These are phyloP conservation scores for Eudemis profundana DNA, from an alignment of 2,888 invertebrate genomes.

Conservation along the genomic window DNA sequence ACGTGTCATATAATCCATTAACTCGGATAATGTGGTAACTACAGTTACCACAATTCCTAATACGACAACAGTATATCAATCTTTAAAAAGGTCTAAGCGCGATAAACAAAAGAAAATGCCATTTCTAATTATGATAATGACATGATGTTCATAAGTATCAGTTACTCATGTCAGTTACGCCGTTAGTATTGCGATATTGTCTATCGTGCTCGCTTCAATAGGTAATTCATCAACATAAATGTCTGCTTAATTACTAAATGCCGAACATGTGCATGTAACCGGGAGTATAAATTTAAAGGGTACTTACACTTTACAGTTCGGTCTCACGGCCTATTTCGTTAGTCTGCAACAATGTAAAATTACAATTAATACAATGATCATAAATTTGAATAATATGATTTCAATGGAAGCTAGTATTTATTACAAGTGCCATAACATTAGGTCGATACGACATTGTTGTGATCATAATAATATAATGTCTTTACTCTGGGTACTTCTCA, in stretches of 20 bases:
- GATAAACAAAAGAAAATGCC: background rate
- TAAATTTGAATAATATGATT: background rate
- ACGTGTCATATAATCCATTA: no score
- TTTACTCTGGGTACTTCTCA: no score
- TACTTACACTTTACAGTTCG: slow-evolving; percentile 33
- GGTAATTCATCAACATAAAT: slow-evolving; percentile 35
- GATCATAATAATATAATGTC: background rate
- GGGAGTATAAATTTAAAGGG: slow-evolving; percentile 8
- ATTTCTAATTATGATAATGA: background rate
- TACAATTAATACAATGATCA: background rate
- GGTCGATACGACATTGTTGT: background rate
- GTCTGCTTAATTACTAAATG: slow-evolving; percentile 28
- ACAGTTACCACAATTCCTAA: background rate
- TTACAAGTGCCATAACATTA: no score
- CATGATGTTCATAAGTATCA: background rate
- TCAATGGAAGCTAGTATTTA: background rate
- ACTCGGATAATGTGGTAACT: background rate
- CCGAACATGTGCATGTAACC: slow-evolving; percentile 26
- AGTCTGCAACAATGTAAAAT: slow-evolving; percentile 27
- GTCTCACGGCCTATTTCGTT: slow-evolving; percentile 2
- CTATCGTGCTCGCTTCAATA: slow-evolving; percentile 28
- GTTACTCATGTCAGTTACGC: background rate
- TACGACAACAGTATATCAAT: background rate
- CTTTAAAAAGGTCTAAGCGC: background rate
- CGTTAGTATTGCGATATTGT: background rate